Evolutionary conservation across 2,113 vertebrate genomes (phyloP).

Genomic region (Hemibagrus wyckioides): DNA sequence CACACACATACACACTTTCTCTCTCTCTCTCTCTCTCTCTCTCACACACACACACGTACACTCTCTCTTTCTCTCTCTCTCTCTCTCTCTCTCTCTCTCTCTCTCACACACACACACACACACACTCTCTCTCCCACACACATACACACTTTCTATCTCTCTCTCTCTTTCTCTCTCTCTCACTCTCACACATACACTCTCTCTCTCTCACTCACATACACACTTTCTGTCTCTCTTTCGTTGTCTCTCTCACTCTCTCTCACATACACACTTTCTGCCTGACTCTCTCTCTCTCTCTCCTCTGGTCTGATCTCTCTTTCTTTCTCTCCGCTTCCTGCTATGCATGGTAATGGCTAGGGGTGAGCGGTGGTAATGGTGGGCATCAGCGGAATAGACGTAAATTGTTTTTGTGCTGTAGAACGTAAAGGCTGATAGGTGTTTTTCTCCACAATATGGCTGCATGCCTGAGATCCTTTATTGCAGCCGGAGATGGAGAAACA

Average conservation of each 20-base stretch:
- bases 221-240: neutral
- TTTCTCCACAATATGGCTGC: constrained; percentile 18
- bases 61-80: neutral
- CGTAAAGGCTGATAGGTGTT: constrained; percentile 20
- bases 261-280: neutral
- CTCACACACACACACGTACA: too few species aligned
- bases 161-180: too few species aligned
- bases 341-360: neutral
- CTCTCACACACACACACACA: too few species aligned
- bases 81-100: too few species aligned
- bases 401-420: constrained; percentile 1
- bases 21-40: neutral
- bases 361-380: neutral
- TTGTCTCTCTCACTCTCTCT: neutral
- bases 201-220: neutral
- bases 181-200: too few species aligned
- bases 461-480: neutral
- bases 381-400: neutral
- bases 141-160: too few species aligned
- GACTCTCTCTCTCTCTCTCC: neutral
- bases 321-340: neutral
- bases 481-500: neutral
- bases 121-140: too few species aligned
- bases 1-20: too few species aligned
- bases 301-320: neutral